These are phyloP conservation scores for Lottia gigantea DNA, from an alignment of 2,888 invertebrate species.

Conservation along the genomic window DNA sequence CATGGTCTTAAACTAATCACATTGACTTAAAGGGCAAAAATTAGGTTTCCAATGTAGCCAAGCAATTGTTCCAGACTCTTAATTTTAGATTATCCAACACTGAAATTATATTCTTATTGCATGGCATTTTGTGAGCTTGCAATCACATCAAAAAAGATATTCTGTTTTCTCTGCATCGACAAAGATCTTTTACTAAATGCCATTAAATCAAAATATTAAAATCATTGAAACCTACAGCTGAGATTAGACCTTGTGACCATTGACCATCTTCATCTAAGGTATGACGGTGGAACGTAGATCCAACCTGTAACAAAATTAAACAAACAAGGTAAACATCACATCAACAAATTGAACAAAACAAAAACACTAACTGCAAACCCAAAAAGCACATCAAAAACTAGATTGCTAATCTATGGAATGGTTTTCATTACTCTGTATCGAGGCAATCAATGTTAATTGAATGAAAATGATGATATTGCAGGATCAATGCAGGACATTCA, in stretches of 20 bases:
- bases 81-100: too few relatives aligned
- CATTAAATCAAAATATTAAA: background rate
- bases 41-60: too few relatives aligned
- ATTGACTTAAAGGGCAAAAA: too few relatives aligned
- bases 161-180: background rate
- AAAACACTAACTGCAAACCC: too few relatives aligned
- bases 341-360: too few relatives aligned
- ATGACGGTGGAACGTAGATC: slow-evolving; percentile 55
- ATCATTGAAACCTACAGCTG: slow-evolving; percentile 74
- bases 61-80: too few relatives aligned
- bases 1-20: too few relatives aligned
- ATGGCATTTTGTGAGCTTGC: background rate
- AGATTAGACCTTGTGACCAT: slow-evolving; percentile 97
- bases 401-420: too few relatives aligned
- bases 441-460: too few relatives aligned
- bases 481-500: background rate
- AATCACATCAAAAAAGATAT: background rate
- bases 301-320: slow-evolving; percentile 70
- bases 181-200: background rate
- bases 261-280: slow-evolving; percentile 80
- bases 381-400: too few relatives aligned
- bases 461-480: background rate
- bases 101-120: background rate
- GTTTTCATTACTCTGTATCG: too few relatives aligned
- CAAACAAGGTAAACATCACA: too few relatives aligned